Conservation (phyloP, 2,888 invertebrate genomes). For the Perizoma affinitatum region DNA sequence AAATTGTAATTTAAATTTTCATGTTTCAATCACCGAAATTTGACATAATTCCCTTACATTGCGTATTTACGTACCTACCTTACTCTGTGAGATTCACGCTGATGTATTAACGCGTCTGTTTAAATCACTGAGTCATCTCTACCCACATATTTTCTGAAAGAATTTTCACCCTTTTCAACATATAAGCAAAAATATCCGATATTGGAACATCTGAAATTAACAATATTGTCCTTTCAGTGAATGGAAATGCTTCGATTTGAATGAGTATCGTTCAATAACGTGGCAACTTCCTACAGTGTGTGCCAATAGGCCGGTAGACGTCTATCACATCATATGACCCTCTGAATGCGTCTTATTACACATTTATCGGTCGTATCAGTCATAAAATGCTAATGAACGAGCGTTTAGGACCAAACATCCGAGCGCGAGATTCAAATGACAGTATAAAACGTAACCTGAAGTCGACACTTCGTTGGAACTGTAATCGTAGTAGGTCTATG, state of each 20-base stretch:
- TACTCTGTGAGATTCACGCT: constrained; percentile 3
- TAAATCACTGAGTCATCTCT: constrained; percentile 1
- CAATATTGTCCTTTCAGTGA: constrained; percentile 67
- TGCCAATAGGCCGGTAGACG: constrained; percentile 64
- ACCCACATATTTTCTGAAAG: constrained; percentile 1
- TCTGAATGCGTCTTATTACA: constrained; percentile 82
- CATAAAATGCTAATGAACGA: constrained; percentile 84
- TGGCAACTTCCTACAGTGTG: constrained; percentile 67
- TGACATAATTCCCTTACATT: constrained; percentile 43
- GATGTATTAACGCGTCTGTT: neutral
- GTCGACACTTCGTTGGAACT: constrained; percentile 81
- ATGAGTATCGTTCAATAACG: constrained; percentile 70
- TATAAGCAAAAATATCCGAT: constrained; percentile 61
- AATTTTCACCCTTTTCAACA: constrained; percentile 50
- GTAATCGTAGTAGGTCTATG: constrained; percentile 77
- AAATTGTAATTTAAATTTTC: constrained; percentile 54
- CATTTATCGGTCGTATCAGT: constrained; percentile 82
- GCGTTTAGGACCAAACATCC: constrained; percentile 82
- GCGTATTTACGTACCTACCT: constrained; percentile 4
- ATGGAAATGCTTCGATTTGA: constrained; percentile 66
- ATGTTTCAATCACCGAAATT: constrained; percentile 51
- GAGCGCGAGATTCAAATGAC: constrained; percentile 83
- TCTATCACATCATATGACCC: constrained; percentile 78
- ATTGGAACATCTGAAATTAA: constrained; percentile 60
- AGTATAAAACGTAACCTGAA: constrained; percentile 81